A percentile compares a stretch with the other conserved stretches of the same genome.
Evolutionary conservation across 92 coral and sea anemone genomes (phyloP).

Genomic region (Chrysogorgia sp.): DNA sequence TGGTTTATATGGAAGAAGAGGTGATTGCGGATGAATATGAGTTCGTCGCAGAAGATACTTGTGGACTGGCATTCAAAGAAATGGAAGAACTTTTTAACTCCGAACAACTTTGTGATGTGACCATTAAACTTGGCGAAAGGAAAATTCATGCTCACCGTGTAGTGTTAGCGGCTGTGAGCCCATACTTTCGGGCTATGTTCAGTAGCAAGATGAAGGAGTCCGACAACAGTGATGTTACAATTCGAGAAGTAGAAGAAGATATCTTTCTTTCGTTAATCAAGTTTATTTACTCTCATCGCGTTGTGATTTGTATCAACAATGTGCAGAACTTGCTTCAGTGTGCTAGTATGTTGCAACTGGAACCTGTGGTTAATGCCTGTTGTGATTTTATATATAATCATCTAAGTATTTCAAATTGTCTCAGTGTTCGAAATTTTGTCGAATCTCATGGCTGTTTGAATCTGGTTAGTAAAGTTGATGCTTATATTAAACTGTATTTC

Average conservation of each 20-base stretch:
- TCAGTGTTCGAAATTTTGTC: conserved; percentile 90
- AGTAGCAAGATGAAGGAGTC: conserved; percentile 90
- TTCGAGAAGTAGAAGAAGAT: conserved; percentile 84
- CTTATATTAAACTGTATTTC: conserved; percentile 71
- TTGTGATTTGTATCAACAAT: conserved; percentile 80
- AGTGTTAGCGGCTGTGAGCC: conserved; percentile 87
- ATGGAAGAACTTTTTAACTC: conserved; percentile 76
- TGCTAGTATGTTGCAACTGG: conserved; percentile 87
- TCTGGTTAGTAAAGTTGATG: conserved; percentile 79
- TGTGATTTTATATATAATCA: conserved; percentile 92
- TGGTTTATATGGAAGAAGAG: neutral
- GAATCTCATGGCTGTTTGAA: conserved; percentile 88
- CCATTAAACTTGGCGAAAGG: conserved; percentile 76
- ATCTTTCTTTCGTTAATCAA: conserved; percentile 78
- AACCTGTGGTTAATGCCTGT: conserved; percentile 89
- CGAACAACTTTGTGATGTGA: conserved; percentile 86
- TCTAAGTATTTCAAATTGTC: conserved; percentile 86
- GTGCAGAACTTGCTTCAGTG: conserved; percentile 88
- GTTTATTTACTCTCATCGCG: conserved; percentile 87
- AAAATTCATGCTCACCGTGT: conserved; percentile 90
- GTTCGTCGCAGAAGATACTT: conserved; percentile 70
- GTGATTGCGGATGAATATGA: neutral
- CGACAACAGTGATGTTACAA: conserved; percentile 69
- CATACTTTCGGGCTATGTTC: conserved; percentile 96
- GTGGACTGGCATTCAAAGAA: conserved; percentile 72